These are phyloP conservation scores for Gastracanthus pulcherrimus DNA, from an alignment of 2,888 invertebrate genomes.

Conservation along the genomic window DNA sequence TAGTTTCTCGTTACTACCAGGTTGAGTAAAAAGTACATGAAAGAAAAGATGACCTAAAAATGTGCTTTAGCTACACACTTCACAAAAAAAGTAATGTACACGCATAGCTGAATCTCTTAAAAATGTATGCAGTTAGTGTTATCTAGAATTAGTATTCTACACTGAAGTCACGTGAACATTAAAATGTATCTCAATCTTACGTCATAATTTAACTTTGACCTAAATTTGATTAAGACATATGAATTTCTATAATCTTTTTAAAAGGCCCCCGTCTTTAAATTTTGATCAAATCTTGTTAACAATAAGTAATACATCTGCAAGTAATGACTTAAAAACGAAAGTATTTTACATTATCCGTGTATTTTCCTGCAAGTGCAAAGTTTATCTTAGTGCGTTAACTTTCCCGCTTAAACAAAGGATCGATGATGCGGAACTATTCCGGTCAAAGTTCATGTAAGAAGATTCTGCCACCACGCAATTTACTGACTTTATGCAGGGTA, in stretches of 20 bases:
- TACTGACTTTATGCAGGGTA: not conserved
- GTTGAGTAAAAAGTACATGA: no score
- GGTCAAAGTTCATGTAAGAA: slow-evolving; percentile 25
- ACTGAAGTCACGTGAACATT: not conserved
- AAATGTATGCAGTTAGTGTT: not conserved
- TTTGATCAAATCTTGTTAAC: no score
- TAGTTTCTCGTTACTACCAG: no score
- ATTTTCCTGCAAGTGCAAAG: not conserved
- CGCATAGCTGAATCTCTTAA: not conserved
- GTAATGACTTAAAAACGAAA: not conserved
- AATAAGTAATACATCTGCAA: not conserved
- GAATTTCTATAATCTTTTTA: not conserved
- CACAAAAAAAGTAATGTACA: not conserved
- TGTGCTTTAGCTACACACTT: not conserved
- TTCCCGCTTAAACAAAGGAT: not conserved
- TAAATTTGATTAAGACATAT: not conserved
- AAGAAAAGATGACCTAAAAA: no score
- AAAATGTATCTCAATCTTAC: not conserved
- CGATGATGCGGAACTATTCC: not conserved
- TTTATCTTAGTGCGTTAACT: not conserved
- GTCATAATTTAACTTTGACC: not conserved
- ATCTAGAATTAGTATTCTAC: no score
- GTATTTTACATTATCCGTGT: not conserved
- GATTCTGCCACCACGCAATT: not conserved
- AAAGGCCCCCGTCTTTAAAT: no score